Conservation (phyloP, 2,888 invertebrate species). For the Eustalomyia histrio region DNA sequence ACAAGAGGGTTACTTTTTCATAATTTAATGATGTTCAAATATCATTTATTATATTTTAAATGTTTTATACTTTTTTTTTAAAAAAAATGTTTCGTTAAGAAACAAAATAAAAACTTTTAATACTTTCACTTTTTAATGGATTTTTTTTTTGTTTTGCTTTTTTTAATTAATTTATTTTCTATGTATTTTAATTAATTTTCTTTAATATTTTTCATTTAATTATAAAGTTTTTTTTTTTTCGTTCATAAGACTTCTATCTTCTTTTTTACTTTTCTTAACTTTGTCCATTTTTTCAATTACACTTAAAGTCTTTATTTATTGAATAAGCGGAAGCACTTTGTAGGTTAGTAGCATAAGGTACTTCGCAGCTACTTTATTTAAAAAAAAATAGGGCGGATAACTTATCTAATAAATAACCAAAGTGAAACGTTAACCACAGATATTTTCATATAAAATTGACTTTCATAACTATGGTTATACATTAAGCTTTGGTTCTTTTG, state of each 20-base stretch:
- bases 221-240: slow-evolving; percentile 15
- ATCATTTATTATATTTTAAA: slow-evolving; percentile 14
- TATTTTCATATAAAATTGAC: too few species aligned
- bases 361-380: too few species aligned
- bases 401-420: too few species aligned
- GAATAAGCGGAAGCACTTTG: background rate
- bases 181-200: background rate
- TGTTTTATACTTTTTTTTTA: background rate
- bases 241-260: slow-evolving; percentile 23
- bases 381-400: too few species aligned
- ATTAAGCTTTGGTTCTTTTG: too few species aligned
- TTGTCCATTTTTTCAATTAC: background rate
- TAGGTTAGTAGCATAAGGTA: background rate
- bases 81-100: background rate
- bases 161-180: background rate
- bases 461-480: too few species aligned
- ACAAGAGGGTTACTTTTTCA: slow-evolving; percentile 3
- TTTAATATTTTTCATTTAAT: slow-evolving; percentile 8
- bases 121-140: slow-evolving; percentile 24
- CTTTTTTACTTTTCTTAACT: slow-evolving; percentile 6
- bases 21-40: slow-evolving; percentile 41
- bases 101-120: background rate
- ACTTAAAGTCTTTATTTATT: slow-evolving; percentile 8
- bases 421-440: too few species aligned
- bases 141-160: slow-evolving; percentile 6